A percentile compares a stretch with the other conserved stretches of the same genome.
Conservation (phyloP, 2,888 invertebrate species). For the Ormyrus thymus region DNA sequence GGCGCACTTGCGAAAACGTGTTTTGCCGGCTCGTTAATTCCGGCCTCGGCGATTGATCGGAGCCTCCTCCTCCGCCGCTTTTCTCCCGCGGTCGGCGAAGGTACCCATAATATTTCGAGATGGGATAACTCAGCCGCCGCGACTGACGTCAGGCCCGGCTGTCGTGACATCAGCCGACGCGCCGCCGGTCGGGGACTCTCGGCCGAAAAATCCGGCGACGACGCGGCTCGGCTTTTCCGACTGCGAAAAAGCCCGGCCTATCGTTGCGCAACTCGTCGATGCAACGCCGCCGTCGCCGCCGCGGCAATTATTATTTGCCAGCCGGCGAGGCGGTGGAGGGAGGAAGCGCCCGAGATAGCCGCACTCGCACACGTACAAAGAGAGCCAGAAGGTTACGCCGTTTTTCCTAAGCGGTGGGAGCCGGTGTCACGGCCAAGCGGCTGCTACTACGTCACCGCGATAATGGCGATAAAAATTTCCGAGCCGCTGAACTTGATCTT, state of each 20-base stretch:
- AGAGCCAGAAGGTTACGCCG: slow-evolving; percentile 22
- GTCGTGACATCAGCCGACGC: not conserved
- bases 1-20: too few species aligned
- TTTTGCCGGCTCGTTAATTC: not conserved
- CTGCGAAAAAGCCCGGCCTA: not conserved
- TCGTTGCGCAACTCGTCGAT: slow-evolving; percentile 20
- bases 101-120: too few species aligned
- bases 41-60: too few species aligned
- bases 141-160: too few species aligned
- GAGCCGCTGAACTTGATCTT: too few species aligned
- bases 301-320: slow-evolving; percentile 30
- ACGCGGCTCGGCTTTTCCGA: too few species aligned
- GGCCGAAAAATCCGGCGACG: not conserved
- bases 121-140: too few species aligned
- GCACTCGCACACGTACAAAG: not conserved
- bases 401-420: slow-evolving; percentile 23
- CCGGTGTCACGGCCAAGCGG: too few species aligned
- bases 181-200: not conserved
- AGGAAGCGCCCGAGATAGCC: not conserved
- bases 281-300: not conserved
- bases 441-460: too few species aligned
- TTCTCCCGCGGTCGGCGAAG: too few species aligned
- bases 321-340: not conserved
- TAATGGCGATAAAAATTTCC: too few species aligned
- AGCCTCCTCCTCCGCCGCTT: too few species aligned